Conservation (phyloP, 1,140 invertebrate genomes). For the Bombus fervidus region DNA sequence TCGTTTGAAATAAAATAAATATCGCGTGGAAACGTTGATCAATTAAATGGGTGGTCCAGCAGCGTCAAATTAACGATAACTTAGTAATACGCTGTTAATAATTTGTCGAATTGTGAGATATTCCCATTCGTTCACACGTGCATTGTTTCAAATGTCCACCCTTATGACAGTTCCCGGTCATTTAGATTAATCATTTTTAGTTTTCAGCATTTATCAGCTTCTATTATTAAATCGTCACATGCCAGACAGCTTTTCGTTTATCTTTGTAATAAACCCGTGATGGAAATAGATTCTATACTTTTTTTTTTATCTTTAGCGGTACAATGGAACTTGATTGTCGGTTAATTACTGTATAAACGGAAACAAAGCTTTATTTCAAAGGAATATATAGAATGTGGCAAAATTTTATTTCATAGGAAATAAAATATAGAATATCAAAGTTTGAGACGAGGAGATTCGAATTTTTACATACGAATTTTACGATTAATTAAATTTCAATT, state of each 20-base stretch:
- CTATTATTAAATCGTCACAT: neutral
- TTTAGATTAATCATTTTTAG: neutral
- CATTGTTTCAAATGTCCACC: neutral
- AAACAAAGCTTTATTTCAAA: neutral
- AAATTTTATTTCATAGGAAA: too few relatives aligned
- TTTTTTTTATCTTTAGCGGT: neutral
- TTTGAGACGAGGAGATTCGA: too few relatives aligned
- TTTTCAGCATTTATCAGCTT: neutral
- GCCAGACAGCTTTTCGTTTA: neutral
- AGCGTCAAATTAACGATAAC: conserved; percentile 36
- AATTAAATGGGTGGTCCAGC: neutral
- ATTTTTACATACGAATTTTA: too few relatives aligned
- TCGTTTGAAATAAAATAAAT: neutral
- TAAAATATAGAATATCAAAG: too few relatives aligned
- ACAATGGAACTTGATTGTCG: neutral
- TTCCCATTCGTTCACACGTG: neutral
- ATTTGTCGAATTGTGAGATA: conserved; percentile 11
- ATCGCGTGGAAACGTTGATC: neutral
- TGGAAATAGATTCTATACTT: neutral
- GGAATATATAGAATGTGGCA: too few relatives aligned
- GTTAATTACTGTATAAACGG: too few relatives aligned
- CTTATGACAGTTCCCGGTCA: neutral
- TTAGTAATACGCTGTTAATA: conserved; percentile 8
- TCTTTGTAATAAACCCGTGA: neutral
- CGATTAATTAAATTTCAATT: too few relatives aligned